Evolutionary conservation across 2,797 vertebrate genomes (phyloP).

Genomic region (Myotis daubentonii): DNA sequence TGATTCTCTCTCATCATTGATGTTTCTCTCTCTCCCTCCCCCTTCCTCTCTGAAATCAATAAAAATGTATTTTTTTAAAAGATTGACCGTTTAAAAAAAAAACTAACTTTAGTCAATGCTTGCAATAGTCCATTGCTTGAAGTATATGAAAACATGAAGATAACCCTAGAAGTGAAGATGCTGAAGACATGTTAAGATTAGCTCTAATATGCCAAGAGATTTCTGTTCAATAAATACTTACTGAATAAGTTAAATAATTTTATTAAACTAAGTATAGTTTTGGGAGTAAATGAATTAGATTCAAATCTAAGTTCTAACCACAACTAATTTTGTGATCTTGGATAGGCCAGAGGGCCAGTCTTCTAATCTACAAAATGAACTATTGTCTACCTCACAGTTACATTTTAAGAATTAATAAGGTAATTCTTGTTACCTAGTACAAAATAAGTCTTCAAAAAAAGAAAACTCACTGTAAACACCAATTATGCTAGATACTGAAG

Average conservation of each 20-base stretch:
- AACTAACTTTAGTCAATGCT: constrained; percentile 44
- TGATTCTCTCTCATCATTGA: too few relatives aligned
- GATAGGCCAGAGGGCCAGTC: not conserved
- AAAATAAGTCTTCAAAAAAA: constrained; percentile 42
- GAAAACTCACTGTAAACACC: constrained; percentile 33
- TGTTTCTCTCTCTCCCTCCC: too few relatives aligned
- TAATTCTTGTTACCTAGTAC: constrained; percentile 35
- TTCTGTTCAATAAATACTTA: constrained; percentile 52
- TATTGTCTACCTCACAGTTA: not conserved
- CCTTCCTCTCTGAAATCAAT: too few relatives aligned
- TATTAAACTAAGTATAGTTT: constrained; percentile 34
- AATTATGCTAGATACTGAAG: not conserved
- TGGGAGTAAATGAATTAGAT: constrained; percentile 31
- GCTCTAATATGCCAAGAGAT: not conserved
- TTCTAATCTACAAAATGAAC: constrained; percentile 42
- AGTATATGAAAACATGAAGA: constrained; percentile 25
- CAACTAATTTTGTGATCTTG: constrained; percentile 38
- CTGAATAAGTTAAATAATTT: constrained; percentile 19
- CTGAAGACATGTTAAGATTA: constrained; percentile 6
- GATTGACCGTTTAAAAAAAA: rapidly evolving
- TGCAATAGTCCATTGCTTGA: not conserved
- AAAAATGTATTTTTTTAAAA: too few relatives aligned
- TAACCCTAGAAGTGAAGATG: constrained; percentile 25
- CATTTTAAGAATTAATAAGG: constrained; percentile 20
- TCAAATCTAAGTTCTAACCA: constrained; percentile 19